Base-by-base conservation (phyloP, 2,797 vertebrate genomes). In the Acanthiza pusilla region DNA sequence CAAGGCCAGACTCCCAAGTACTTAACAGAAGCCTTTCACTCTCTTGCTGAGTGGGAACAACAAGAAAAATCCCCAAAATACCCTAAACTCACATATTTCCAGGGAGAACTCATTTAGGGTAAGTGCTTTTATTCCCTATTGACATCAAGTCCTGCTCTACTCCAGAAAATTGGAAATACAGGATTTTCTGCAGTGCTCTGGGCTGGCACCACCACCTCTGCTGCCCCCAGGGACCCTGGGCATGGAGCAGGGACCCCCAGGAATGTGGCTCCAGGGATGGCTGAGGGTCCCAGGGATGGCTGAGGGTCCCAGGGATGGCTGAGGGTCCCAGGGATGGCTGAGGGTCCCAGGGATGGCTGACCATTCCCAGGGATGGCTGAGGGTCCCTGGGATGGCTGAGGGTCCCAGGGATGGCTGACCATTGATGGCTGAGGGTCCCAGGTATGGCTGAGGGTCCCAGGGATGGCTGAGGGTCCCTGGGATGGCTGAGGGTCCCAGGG, bases 81-180 rank as follows among this genome's bases (percentile, higher is more conserved):
- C 2, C 45, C 62, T 6, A 51, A 75, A 60, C 5, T 51, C 62
- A 2, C 2, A 0, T 10, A 1, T 43, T 53, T 66, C 12, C 19
- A 38, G n/a, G 32, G 27, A 7, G 2, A 10, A 30, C 9, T 29
- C 40, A 17, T 9, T 29, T 4, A 18, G 47, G 55, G 6, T 2
- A 47, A 70, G 12, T 2, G 23, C 21, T 48, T 62, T 32, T 4
- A 27, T 17, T 7, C 32, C 85, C 50, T 42, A 0, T 19, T 10
- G 43, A 30, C 3, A 21, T 22, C 60, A 43, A 51, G 30, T 7
- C 30, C 22, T 26, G 17, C 23, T 9, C 45, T 27, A 0, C n/a
- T 12, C 48, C 58, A 13, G 32, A 20, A 45, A 54, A 63, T 0
- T 4, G 30, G 57, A 36, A 90, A 17, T 4, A 2, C 9, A 20